These are phyloP conservation scores for Galaxias olidus DNA, from an alignment of 2,797 vertebrate genomes.

Conservation along the genomic window DNA sequence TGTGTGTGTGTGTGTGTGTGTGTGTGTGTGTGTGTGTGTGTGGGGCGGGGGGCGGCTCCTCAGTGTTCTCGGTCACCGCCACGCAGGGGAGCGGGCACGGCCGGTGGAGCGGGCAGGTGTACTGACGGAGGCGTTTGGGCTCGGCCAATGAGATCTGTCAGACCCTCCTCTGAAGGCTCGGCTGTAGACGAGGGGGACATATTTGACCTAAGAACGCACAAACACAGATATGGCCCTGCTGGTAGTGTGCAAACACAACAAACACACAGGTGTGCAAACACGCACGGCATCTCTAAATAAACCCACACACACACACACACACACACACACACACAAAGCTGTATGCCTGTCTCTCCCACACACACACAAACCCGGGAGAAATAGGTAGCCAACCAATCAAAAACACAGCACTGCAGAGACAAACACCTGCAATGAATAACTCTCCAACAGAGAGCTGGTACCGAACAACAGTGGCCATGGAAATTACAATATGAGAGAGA, in stretches of 20 bases:
- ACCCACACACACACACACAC: conserved; percentile 8
- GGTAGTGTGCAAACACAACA: conserved; percentile 22
- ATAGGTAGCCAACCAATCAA: conserved; percentile 9
- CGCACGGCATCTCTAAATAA: neutral
- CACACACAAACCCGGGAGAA: conserved; percentile 33
- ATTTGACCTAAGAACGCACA: too few species aligned
- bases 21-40: too few species aligned
- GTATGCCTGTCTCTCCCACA: conserved; percentile 28
- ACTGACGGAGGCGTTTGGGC: conserved; percentile 23
- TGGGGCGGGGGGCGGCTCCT: too few species aligned
- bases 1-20: too few species aligned
- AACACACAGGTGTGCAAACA: conserved; percentile 27
- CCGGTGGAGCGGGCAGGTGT: conserved; percentile 22
- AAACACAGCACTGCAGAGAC: neutral
- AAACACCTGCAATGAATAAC: conserved; percentile 7
- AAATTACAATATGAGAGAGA: neutral
- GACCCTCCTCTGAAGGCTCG: conserved; percentile 50
- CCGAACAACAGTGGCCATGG: conserved; percentile 9
- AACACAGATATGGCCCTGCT: conserved; percentile 18
- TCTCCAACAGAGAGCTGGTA: neutral
- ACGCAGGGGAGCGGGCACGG: conserved; percentile 49
- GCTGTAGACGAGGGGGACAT: too few species aligned
- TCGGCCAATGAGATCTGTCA: conserved; percentile 26
- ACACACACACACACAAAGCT: conserved; percentile 12
- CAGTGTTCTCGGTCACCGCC: too few species aligned